phyloP scores from a whole-genome alignment of 2,888 invertebrate genomes.

The Nezara viridula region DNA sequence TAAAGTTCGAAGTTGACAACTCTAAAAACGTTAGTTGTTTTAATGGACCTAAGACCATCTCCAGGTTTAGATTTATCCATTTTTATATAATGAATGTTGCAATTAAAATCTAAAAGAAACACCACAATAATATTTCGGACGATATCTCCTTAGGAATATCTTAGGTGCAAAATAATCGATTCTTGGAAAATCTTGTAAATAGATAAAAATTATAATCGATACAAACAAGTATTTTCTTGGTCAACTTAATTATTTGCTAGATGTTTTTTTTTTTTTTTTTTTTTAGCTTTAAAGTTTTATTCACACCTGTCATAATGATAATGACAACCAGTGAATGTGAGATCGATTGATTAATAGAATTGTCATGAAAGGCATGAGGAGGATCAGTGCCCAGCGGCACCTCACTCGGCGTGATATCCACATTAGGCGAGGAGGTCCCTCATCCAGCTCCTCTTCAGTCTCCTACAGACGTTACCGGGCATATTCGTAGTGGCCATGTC shows the following conservation, averaged over 20 bases:
- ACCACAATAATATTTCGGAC: neutral
- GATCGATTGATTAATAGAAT: too few species aligned
- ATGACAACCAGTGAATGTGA: too few species aligned
- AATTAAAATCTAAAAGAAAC: neutral
- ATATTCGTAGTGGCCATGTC: too few species aligned
- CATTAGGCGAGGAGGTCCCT: too few species aligned
- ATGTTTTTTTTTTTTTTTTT: too few species aligned
- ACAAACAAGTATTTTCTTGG: neutral
- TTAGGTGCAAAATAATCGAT: neutral
- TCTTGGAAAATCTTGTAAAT: neutral
- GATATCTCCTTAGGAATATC: neutral
- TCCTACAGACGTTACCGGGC: too few species aligned
- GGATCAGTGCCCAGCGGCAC: too few species aligned
- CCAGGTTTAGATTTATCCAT: conserved; percentile 72
- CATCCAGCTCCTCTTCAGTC: too few species aligned
- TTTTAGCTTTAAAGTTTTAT: too few species aligned
- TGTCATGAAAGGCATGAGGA: too few species aligned
- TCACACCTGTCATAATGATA: too few species aligned
- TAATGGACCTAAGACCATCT: conserved; percentile 82
- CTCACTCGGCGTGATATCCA: too few species aligned
- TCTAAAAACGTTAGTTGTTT: conserved; percentile 82
- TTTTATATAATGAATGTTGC: neutral
- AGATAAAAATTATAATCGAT: neutral
- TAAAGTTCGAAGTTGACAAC: conserved; percentile 91
- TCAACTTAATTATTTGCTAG: neutral